phyloP scores from a whole-genome alignment of 2,888 invertebrate species.

The Mesodorylaimus sp. region DNA sequence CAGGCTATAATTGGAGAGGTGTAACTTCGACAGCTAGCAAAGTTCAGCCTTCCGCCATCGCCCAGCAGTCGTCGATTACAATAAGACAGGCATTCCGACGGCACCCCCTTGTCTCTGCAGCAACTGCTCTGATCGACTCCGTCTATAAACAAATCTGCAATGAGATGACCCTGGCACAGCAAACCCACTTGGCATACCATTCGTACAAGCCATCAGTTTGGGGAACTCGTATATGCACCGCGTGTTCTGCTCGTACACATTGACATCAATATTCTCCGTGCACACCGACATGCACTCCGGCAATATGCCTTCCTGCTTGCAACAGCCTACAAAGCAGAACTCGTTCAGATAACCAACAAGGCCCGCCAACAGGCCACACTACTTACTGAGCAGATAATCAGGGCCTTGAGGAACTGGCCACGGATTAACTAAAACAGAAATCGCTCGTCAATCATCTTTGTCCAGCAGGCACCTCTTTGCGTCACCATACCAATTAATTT shows the following conservation, averaged over 20 bases:
- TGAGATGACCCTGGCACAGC: background rate
- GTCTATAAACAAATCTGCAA: constrained; percentile 3
- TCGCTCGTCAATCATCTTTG: background rate
- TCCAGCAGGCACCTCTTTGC: background rate
- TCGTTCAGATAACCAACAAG: background rate
- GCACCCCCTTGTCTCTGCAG: constrained; percentile 2
- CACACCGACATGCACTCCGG: constrained; percentile 9
- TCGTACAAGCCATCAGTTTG: constrained; percentile 5
- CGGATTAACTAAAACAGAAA: constrained; percentile 3
- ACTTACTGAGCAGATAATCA: constrained; percentile 3
- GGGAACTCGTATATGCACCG: constrained; percentile 1
- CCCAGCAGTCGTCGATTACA: constrained; percentile 3
- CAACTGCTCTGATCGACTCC: constrained; percentile 7
- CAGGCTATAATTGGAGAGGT: constrained; percentile 51
- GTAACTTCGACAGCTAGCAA: background rate
- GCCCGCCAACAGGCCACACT: background rate
- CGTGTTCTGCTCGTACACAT: constrained; percentile 2
- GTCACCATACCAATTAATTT: background rate
- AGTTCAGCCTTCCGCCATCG: background rate
- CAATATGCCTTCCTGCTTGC: constrained; percentile 1
- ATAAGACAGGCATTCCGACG: constrained; percentile 1
- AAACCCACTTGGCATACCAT: constrained; percentile 2
- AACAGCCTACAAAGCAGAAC: constrained; percentile 5
- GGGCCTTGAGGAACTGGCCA: constrained; percentile 2
- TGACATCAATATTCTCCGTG: constrained; percentile 5